These are phyloP conservation scores for Bagarius yarrelli DNA, from an alignment of 2,113 vertebrate genomes.

Conservation along the genomic window DNA sequence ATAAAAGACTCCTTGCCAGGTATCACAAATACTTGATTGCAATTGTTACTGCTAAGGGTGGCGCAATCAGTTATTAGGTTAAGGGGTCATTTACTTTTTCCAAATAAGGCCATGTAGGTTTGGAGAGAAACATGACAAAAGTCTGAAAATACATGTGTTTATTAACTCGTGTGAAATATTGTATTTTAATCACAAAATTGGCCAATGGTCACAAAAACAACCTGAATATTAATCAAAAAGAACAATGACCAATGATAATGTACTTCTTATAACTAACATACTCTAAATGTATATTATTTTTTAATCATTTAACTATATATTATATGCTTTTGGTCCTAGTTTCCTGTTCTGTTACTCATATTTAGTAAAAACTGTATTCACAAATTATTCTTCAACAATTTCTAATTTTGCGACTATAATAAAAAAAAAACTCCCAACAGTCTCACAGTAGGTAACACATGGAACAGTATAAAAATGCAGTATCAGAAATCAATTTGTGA, in stretches of 20 bases:
- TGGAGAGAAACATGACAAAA: conserved; percentile 8
- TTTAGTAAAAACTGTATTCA: neutral
- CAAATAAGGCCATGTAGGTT: too few relatives aligned
- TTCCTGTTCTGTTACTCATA: neutral
- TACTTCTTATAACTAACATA: neutral
- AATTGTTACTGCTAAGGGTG: too few relatives aligned
- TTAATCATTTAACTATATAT: neutral
- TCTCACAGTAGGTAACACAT: neutral
- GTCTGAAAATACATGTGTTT: conserved; percentile 10
- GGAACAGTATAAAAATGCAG: too few relatives aligned
- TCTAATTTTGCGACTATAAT: neutral
- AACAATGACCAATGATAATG: neutral
- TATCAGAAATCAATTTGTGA: neutral
- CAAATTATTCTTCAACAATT: neutral
- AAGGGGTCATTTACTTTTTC: too few relatives aligned
- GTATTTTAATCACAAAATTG: conserved; percentile 10
- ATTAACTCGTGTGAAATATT: conserved; percentile 31
- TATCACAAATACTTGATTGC: too few relatives aligned
- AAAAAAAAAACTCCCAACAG: neutral
- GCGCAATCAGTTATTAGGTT: too few relatives aligned
- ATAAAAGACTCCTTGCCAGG: too few relatives aligned
- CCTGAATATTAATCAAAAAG: neutral
- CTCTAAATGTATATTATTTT: too few relatives aligned
- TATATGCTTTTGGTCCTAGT: neutral
- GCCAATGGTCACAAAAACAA: neutral